A percentile compares a stretch with the other conserved stretches of the same genome.
phyloP scores from a whole-genome alignment of 2,797 vertebrate species.

The Mormyrus hasselquistii region DNA sequence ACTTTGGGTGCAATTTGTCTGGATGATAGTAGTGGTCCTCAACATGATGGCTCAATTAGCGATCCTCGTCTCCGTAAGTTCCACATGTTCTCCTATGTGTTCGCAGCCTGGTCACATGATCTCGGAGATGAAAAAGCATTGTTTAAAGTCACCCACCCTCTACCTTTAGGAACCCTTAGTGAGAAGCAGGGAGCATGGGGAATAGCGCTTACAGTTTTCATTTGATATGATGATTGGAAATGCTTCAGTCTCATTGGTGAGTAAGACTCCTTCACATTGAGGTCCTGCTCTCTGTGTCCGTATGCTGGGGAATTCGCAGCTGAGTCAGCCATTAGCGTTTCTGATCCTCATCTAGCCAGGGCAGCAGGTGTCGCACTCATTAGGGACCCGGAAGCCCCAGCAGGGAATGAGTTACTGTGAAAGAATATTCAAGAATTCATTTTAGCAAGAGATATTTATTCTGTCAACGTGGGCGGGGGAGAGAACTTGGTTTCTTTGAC shows the following conservation, averaged over 20 bases:
- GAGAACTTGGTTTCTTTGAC: background rate
- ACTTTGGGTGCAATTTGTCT: background rate
- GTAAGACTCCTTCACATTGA: background rate
- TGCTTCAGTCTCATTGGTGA: background rate
- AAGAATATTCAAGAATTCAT: background rate
- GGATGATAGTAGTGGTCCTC: background rate
- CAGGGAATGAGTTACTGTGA: background rate
- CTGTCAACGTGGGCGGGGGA: no score
- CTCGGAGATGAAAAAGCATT: background rate
- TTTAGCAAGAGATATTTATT: background rate
- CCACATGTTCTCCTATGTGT: background rate
- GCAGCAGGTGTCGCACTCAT: background rate
- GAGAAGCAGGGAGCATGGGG: background rate
- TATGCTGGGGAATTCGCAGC: background rate
- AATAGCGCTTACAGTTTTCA: background rate
- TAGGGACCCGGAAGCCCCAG: background rate
- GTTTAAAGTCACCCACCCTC: background rate
- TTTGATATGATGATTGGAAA: background rate
- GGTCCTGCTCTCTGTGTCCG: background rate
- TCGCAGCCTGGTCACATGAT: background rate
- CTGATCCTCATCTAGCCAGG: background rate
- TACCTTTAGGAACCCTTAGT: background rate
- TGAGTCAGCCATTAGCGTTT: background rate
- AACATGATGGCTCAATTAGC: background rate
- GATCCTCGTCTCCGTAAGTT: background rate